A percentile compares a stretch with the other conserved stretches of the same genome.
Conservation (phyloP, 2,888 invertebrate species). For the Osedax fenrisi region DNA sequence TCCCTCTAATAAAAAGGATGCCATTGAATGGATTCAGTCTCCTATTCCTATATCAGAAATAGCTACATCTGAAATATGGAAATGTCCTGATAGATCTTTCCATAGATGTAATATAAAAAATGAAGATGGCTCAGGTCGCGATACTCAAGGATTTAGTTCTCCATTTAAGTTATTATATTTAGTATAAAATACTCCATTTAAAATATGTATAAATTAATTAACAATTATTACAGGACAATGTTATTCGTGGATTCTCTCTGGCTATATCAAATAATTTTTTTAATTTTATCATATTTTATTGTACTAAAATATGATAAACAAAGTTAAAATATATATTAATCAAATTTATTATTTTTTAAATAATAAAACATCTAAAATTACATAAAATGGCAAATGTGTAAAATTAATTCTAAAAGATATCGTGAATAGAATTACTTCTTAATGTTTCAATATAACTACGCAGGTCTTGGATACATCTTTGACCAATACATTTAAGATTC, state of each 20-base stretch:
- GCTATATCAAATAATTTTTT: slow-evolving; percentile 6
- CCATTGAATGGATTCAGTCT: slow-evolving; percentile 4
- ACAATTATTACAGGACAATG: background rate
- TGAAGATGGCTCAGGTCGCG: background rate
- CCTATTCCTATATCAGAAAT: slow-evolving; percentile 3
- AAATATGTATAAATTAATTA: background rate
- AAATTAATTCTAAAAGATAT: background rate
- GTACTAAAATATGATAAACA: background rate
- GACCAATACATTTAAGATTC: background rate
- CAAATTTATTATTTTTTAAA: too few relatives aligned
- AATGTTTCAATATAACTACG: background rate
- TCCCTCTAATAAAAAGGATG: slow-evolving; percentile 4
- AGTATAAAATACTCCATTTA: background rate
- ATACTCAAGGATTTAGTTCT: background rate
- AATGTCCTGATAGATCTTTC: slow-evolving; percentile 1
- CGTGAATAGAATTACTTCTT: background rate
- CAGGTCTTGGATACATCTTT: background rate
- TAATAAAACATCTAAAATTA: too few relatives aligned
- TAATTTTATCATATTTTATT: background rate
- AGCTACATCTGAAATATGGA: slow-evolving; percentile 1
- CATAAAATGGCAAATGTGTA: too few relatives aligned
- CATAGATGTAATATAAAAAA: background rate
- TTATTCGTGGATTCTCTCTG: slow-evolving; percentile 1
- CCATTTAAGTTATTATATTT: background rate
- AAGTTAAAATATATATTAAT: too few relatives aligned